Conservation (phyloP, 2,888 invertebrate genomes). For the Lasioglossum figueresi region DNA sequence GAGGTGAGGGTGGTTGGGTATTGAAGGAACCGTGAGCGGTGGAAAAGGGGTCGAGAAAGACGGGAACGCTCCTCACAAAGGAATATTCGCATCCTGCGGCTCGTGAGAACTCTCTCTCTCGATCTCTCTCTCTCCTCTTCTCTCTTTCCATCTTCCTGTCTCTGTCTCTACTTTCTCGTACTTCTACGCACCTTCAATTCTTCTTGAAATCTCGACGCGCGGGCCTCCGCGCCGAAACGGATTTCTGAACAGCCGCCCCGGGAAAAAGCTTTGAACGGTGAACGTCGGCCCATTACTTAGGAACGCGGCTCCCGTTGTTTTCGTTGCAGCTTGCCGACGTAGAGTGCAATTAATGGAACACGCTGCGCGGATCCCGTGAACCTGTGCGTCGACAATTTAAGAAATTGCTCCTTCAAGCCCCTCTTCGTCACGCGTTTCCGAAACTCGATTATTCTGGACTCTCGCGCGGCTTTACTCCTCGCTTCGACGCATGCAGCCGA, state of each 20-base stretch:
- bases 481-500: no score
- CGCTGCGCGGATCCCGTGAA: slow-evolving; percentile 8
- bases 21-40: slow-evolving; percentile 23
- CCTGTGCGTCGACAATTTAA: slow-evolving; percentile 24
- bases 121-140: background rate
- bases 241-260: slow-evolving; percentile 29
- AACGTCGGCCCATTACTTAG: slow-evolving; percentile 33
- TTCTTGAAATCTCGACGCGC: slow-evolving; percentile 50
- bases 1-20: slow-evolving; percentile 3
- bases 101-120: background rate
- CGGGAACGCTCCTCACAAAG: slow-evolving; percentile 51
- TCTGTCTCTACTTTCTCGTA: slow-evolving; percentile 16
- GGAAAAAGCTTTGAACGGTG: slow-evolving; percentile 28
- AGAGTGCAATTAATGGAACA: slow-evolving; percentile 32
- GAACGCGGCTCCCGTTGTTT: slow-evolving; percentile 33
- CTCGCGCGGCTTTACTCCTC: background rate
- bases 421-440: background rate
- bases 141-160: background rate
- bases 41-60: slow-evolving; percentile 24
- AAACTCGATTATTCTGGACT: background rate
- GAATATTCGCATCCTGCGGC: slow-evolving; percentile 42
- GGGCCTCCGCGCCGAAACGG: slow-evolving; percentile 11
- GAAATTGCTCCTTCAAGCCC: slow-evolving; percentile 22
- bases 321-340: slow-evolving; percentile 14
- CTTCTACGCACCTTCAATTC: slow-evolving; percentile 48